Evolutionary conservation across 2,888 invertebrate species (phyloP).

Genomic region (Pyralis farinalis): DNA sequence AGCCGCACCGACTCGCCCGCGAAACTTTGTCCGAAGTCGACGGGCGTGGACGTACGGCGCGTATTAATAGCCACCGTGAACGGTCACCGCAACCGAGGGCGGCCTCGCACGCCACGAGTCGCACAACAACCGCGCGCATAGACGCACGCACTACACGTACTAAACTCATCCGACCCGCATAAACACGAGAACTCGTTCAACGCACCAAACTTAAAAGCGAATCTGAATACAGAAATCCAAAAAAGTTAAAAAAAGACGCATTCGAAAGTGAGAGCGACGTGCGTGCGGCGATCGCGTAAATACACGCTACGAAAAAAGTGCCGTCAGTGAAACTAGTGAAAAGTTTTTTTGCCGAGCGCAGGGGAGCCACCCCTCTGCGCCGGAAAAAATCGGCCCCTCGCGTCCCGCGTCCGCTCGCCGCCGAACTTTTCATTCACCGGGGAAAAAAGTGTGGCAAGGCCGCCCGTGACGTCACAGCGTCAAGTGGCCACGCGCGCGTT

Average conservation of each 20-base stretch:
- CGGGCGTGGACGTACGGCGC: conserved; percentile 76
- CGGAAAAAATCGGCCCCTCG: conserved; percentile 76
- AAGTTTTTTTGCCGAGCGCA: conserved; percentile 73
- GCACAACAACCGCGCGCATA: conserved; percentile 42
- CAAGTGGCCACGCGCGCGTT: conserved; percentile 75
- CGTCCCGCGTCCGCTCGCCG: conserved; percentile 74
- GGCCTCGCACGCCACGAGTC: conserved; percentile 48
- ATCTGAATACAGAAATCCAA: conserved; percentile 30
- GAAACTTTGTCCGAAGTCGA: conserved; percentile 80
- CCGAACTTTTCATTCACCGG: conserved; percentile 84
- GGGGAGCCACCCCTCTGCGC: conserved; percentile 69
- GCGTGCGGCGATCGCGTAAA: conserved; percentile 68
- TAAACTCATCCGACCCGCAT: conserved; percentile 24
- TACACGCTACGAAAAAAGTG: conserved; percentile 74
- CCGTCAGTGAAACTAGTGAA: conserved; percentile 80
- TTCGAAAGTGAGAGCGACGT: conserved; percentile 60
- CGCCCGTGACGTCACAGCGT: conserved; percentile 77
- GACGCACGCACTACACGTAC: conserved; percentile 59
- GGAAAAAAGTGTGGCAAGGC: conserved; percentile 82
- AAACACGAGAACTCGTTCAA: conserved; percentile 31
- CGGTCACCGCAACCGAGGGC: conserved; percentile 62
- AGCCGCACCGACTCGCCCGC: conserved; percentile 68
- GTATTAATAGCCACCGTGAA: conserved; percentile 75
- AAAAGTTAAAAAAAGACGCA: conserved; percentile 36
- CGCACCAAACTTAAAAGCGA: conserved; percentile 29